Conservation (phyloP, 92 coral and sea anemone genomes). For the Paragorgia papillata region DNA sequence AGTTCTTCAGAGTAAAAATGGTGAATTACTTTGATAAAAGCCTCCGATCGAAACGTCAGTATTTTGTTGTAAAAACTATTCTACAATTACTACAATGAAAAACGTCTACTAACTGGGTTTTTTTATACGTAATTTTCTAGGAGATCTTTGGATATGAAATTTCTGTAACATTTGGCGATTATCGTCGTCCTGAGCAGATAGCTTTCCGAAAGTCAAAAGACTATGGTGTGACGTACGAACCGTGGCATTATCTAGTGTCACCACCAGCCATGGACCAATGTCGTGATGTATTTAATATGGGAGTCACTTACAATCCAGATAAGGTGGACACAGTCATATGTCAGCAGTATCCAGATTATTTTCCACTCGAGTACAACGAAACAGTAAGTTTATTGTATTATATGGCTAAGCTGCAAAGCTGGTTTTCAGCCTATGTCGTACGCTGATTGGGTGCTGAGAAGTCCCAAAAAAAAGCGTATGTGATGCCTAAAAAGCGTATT, state of each 20-base stretch:
- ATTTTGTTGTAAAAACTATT: no score
- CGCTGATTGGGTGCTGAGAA: no score
- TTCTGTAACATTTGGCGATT: constrained; percentile 74
- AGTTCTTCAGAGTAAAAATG: no score
- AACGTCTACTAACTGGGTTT: no score
- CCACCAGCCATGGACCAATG: constrained; percentile 65
- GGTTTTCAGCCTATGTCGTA: no score
- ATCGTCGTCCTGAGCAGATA: constrained; percentile 77
- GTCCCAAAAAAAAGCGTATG: no score
- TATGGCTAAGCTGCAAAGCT: no score
- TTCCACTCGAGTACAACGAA: constrained; percentile 71
- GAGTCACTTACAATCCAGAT: constrained; percentile 42
- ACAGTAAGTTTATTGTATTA: no score
- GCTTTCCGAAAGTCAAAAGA: constrained; percentile 68
- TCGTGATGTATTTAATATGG: constrained; percentile 56
- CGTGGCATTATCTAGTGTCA: constrained; percentile 86
- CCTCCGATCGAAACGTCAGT: no score
- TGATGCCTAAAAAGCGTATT: no score
- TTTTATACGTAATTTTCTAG: constrained; percentile 49
- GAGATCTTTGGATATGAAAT: constrained; percentile 68
- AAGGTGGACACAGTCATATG: constrained; percentile 79
- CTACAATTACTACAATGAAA: no score
- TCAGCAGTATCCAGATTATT: constrained; percentile 61
- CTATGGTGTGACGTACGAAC: constrained; percentile 63
- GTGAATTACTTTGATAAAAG: no score